Conservation (phyloP, 2,888 invertebrate genomes). For the Halocaridina rubra region DNA sequence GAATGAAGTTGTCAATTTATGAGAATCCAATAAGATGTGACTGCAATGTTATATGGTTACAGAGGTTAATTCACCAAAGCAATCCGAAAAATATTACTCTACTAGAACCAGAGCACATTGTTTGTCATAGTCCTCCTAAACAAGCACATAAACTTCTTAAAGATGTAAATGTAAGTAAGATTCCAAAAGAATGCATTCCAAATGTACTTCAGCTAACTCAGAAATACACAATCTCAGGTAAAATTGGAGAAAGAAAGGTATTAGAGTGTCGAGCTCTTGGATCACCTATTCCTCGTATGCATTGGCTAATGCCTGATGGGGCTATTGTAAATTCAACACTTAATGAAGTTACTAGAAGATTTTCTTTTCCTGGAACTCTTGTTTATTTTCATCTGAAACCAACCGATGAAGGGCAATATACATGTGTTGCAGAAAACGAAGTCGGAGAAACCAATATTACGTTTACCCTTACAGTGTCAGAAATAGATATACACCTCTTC, state of each 20-base stretch:
- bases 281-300: constrained; percentile 68
- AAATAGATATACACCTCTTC: constrained; percentile 68
- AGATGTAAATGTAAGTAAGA: constrained; percentile 64
- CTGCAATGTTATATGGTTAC: constrained; percentile 68
- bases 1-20: constrained; percentile 67
- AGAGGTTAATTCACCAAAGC: constrained; percentile 48
- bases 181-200: constrained; percentile 67
- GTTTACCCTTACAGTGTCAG: constrained; percentile 67
- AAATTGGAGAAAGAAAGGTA: constrained; percentile 67
- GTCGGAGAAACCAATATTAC: constrained; percentile 67
- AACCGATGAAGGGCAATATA: constrained; percentile 69
- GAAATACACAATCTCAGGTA: constrained; percentile 66
- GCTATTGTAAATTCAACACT: constrained; percentile 66
- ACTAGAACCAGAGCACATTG: constrained; percentile 66
- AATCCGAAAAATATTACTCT: constrained; percentile 37
- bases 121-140: constrained; percentile 67
- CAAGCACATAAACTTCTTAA: constrained; percentile 65
- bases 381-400: constrained; percentile 65
- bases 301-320: constrained; percentile 69
- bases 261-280: constrained; percentile 70
- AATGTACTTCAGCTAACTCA: constrained; percentile 65
- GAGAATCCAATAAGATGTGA: constrained; percentile 70
- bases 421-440: constrained; percentile 68
- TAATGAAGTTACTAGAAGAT: constrained; percentile 66
- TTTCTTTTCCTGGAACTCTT: constrained; percentile 66